Conservation (phyloP, 2,113 vertebrate species). For the Cranoglanis bouderius region DNA sequence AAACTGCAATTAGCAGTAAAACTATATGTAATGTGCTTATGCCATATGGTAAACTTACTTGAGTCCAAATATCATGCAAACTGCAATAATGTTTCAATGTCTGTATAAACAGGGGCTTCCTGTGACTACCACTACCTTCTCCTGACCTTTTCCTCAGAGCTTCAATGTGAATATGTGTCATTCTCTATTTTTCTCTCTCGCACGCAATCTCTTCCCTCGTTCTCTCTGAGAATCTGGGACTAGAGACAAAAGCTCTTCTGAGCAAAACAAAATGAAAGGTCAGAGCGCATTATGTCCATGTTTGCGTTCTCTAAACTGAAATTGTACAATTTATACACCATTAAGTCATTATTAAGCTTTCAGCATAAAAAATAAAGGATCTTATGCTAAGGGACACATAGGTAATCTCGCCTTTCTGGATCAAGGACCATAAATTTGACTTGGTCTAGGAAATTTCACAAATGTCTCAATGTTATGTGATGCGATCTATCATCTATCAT, state of each 20-base stretch:
- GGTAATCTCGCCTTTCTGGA: background rate
- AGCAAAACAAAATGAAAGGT: constrained; percentile 32
- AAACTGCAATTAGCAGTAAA: background rate
- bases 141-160: constrained; percentile 57
- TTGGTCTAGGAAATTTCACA: background rate
- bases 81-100: background rate
- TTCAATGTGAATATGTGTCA: background rate
- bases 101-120: constrained; percentile 1
- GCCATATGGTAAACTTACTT: background rate
- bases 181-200: constrained; percentile 9
- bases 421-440: background rate
- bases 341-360: background rate
- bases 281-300: constrained; percentile 12
- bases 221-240: background rate
- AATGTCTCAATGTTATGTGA: background rate
- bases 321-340: background rate
- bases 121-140: constrained; percentile 29
- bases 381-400: background rate
- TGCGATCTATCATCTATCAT: background rate
- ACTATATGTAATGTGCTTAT: background rate
- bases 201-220: background rate
- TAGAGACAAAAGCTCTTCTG: background rate
- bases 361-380: background rate
- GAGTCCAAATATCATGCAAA: background rate
- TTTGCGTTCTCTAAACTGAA: background rate